phyloP scores from a whole-genome alignment of 2,888 invertebrate genomes.

The Fragum whitleyi region DNA sequence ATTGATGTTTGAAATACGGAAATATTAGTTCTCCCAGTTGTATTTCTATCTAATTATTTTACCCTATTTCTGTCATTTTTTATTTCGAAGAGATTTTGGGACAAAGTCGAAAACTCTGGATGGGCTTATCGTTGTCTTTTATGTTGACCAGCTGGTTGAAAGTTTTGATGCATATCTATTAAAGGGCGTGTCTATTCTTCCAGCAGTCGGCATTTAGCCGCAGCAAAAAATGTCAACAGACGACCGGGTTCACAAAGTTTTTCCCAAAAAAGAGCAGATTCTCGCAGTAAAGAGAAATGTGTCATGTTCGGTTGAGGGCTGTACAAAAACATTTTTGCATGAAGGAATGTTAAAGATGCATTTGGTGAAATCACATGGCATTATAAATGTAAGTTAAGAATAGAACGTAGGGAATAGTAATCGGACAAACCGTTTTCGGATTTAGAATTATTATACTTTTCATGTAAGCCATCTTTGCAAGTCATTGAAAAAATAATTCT shows the following conservation, averaged over 20 bases:
- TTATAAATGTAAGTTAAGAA: constrained; percentile 33
- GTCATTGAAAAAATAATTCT: no score
- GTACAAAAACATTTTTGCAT: constrained; percentile 46
- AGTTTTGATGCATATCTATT: no score
- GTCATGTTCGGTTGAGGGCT: constrained; percentile 43
- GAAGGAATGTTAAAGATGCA: constrained; percentile 58
- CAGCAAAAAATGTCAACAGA: neutral
- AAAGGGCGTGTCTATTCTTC: neutral
- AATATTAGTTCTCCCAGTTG: no score
- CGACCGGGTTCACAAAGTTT: constrained; percentile 35
- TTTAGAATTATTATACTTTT: no score
- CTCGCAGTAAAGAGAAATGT: constrained; percentile 35
- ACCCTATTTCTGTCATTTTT: no score
- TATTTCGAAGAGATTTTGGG: no score
- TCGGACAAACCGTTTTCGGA: neutral
- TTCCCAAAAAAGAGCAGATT: constrained; percentile 39
- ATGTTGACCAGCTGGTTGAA: no score
- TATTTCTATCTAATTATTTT: no score
- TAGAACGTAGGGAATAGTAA: neutral
- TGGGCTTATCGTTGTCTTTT: no score
- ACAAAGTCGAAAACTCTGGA: no score
- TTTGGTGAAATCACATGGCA: constrained; percentile 51
- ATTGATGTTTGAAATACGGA: no score
- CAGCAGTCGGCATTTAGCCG: neutral
- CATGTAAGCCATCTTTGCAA: no score